Evolutionary conservation across 2,113 vertebrate species (phyloP), one percentile per base, ranked within the genome.

Genomic region (Dasypus novemcinctus): DNA sequence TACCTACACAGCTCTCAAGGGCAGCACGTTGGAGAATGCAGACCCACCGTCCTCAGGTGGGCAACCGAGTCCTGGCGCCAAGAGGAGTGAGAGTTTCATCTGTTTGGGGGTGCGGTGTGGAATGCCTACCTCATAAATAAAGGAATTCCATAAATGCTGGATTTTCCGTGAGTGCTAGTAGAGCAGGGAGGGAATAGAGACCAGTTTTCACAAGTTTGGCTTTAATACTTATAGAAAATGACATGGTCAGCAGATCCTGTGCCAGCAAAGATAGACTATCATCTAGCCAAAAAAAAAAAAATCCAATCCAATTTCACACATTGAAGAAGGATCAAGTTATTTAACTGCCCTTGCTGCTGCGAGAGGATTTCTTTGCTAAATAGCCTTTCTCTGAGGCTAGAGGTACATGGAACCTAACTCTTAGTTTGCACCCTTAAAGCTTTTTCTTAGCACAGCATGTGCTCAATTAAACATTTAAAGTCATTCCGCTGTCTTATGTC

Each of bases 121-220:
- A 87, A 89, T 78, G 88, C 57, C 72, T 66, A 66, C 68, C 78
- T 71, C 61, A 38, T 87, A 80, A 89, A 38, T 63, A 27, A 79
- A 91, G 38, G 69, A 87, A 93, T 90, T 95, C 92, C 38, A 2
- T 33, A 63, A 66, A 52, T 72, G 12, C 5, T 93, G 52, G 79
- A 52, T 49, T 94, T 96, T 94, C 89, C 79, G 61, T 18, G 38
- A 94, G n/a, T 36, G 83, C 66, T 95, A 80, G 23, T 36, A 17
- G 76, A 80, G 79, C 63, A 75, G 57, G 89, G 33, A 23, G 33
- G 69, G 33, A 20, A 41, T 57, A 83, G 76, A 91, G 74, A 9
- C 46, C 80, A n/a, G 52, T 76, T 64, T 90, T 94, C 38, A 84
- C 68, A 95, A 84, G 29, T 86, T 38, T 41, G 29, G 7, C 49